phyloP scores from a whole-genome alignment of 2,888 invertebrate species.

The Macaria notata region DNA sequence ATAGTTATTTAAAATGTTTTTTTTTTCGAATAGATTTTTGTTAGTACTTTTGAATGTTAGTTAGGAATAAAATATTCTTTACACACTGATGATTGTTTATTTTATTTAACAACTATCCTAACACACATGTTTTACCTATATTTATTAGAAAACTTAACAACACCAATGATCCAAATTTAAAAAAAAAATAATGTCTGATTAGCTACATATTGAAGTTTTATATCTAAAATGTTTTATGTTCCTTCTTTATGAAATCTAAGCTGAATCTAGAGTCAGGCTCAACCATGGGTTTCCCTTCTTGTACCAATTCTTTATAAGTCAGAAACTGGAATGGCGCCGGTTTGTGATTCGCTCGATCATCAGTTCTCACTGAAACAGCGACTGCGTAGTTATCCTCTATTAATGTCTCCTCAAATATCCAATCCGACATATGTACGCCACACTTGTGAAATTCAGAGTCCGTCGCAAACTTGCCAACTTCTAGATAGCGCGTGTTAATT shows the following conservation, averaged over 20 bases:
- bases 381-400: constrained; percentile 89
- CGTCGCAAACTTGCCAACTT: constrained; percentile 63
- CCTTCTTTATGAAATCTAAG: constrained; percentile 82
- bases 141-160: no score
- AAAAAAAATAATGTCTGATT: no score
- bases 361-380: constrained; percentile 84
- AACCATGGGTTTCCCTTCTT: constrained; percentile 66
- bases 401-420: constrained; percentile 93
- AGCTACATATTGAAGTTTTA: neutral
- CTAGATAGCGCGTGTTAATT: constrained; percentile 80
- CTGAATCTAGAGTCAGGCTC: constrained; percentile 80
- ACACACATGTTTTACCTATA: no score
- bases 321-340: constrained; percentile 77
- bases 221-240: constrained; percentile 46
- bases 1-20: no score
- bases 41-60: constrained; percentile 37
- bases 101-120: no score
- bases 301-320: constrained; percentile 83
- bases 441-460: constrained; percentile 87
- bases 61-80: constrained; percentile 11
- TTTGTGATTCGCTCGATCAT: constrained; percentile 40
- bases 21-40: constrained; percentile 14
- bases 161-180: no score
- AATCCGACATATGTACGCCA: constrained; percentile 80
- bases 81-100: no score